Evolutionary conservation across 2,113 vertebrate genomes (phyloP), one percentile per base, ranked within the genome.

Genomic region (Scolopax mira): DNA sequence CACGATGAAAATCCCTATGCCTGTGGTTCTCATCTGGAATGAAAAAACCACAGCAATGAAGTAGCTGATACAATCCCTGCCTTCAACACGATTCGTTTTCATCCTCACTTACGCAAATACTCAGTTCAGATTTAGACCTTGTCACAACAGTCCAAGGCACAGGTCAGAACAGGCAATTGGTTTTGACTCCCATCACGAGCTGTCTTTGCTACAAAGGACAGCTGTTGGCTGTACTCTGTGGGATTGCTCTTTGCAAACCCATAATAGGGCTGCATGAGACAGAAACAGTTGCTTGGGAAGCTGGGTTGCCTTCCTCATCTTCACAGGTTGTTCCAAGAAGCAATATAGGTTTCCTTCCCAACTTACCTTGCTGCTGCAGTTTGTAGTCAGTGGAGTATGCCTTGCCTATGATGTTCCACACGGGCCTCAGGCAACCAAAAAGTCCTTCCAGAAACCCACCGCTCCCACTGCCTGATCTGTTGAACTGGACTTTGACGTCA

Each of bases 321-420:
- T 46, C 46, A 27, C 28, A 27, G 10, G 4, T 13, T 52, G 21
- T 41, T n/a, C 23, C 14, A 17, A 18, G 30, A 75, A 70, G 81
- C 67, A 41, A 57, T 0, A 21, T 24, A 0, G 13, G 30, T 3
- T 33, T 12, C 19, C 12, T 11, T 0, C 10, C 9, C 10, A 10
- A 4, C 98, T 96, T 79, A 99, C 99, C 99, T 99, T 99, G 99
- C 96, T 99, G 99, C 72, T 99, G 99, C 44, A 99, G 98, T 74
- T 99, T 99, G 97, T 99, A 99, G 93, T 99, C 99, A 0, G 99
- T 99, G 39, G 99, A 99, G 95, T 99, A 99, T 0, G 99, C 99
- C 95, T 99, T 99, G 85, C 99, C 99, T 4, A 99, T 99, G 97
- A 99, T 99, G 96, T 99, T 99, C 99, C 99, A 99, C 22, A 99